These are phyloP conservation scores for Eueides isabella DNA, from an alignment of 1,140 invertebrate species.

Conservation along the genomic window DNA sequence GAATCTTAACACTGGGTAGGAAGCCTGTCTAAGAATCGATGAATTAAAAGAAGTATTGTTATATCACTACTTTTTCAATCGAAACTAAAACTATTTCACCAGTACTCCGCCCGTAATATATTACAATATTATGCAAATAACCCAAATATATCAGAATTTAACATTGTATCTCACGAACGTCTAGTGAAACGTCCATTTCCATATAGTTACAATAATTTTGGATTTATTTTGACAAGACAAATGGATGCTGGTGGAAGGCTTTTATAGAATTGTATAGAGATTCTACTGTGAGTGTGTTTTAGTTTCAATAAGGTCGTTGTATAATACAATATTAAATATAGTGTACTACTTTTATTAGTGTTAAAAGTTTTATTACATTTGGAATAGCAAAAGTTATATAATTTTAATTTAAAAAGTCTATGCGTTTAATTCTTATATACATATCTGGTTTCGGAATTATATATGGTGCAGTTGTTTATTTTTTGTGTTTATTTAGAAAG, in stretches of 20 bases:
- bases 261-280: not conserved
- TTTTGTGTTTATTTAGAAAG: too few relatives aligned
- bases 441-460: too few relatives aligned
- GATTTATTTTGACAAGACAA: constrained; percentile 52
- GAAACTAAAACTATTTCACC: not conserved
- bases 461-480: too few relatives aligned
- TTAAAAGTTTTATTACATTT: too few relatives aligned
- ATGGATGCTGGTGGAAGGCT: constrained; percentile 23
- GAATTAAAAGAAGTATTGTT: not conserved
- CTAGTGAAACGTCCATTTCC: constrained; percentile 23
- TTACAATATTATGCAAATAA: constrained; percentile 14
- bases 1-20: too few relatives aligned
- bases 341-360: too few relatives aligned
- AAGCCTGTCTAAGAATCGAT: not conserved
- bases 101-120: not conserved
- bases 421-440: too few relatives aligned
- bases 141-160: constrained; percentile 6
- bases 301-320: not conserved
- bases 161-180: constrained; percentile 9
- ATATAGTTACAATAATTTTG: constrained; percentile 35
- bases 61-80: not conserved
- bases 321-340: too few relatives aligned
- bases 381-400: too few relatives aligned
- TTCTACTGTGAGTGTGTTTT: not conserved
- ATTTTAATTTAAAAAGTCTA: too few relatives aligned